phyloP scores from a whole-genome alignment of 2,888 invertebrate genomes.

The Carabus problematicus region DNA sequence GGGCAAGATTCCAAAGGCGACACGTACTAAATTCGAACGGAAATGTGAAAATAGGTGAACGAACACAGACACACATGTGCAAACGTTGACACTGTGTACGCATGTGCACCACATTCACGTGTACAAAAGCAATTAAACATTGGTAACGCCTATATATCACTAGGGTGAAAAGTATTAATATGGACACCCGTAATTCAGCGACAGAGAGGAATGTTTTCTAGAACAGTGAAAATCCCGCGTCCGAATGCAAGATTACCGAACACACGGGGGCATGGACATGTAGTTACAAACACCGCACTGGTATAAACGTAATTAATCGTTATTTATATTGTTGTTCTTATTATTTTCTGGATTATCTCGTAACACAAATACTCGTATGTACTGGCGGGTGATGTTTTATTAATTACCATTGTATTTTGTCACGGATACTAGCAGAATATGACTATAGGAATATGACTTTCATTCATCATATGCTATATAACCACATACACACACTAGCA shows the following conservation, averaged over 20 bases:
- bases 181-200: slow-evolving; percentile 26
- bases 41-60: slow-evolving; percentile 2
- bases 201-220: slow-evolving; percentile 27
- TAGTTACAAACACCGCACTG: neutral
- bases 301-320: slow-evolving; percentile 1
- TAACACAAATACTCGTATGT: neutral
- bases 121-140: slow-evolving; percentile 15
- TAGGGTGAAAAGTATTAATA: slow-evolving; percentile 22
- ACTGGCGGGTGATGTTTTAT: slow-evolving; percentile 1
- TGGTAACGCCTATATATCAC: slow-evolving; percentile 20
- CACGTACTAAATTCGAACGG: slow-evolving; percentile 3
- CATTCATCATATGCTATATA: neutral
- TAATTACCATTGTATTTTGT: slow-evolving; percentile 11
- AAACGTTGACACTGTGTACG: slow-evolving; percentile 1
- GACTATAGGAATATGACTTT: neutral
- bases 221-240: slow-evolving; percentile 16
- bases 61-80: slow-evolving; percentile 1
- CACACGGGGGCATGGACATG: neutral
- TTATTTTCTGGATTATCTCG: neutral
- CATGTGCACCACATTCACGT: neutral
- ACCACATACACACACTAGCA: neutral
- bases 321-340: slow-evolving; percentile 9
- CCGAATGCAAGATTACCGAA: slow-evolving; percentile 13
- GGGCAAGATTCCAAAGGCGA: slow-evolving; percentile 7
- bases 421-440: slow-evolving; percentile 8